Base-by-base conservation (phyloP, 2,113 vertebrate species). In the Argyrosomus japonicus region DNA sequence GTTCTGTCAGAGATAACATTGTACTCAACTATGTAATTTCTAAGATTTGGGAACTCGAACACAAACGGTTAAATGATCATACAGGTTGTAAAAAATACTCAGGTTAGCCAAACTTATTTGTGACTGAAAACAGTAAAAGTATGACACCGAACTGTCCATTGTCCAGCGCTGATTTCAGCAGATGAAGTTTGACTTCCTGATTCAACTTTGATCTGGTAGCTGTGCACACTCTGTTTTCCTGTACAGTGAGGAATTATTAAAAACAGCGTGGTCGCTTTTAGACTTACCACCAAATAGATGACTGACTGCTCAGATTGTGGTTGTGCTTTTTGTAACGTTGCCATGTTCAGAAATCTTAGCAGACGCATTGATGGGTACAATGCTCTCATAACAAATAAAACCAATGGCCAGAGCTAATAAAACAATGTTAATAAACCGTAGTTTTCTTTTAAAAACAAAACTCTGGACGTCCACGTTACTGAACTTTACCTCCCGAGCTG, bases 401-500 rank as follows among this genome's bases (percentile, higher is more conserved):
- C n/a, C 0, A 21, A 3, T 10, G 19, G 19, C 32, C 17, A 4
- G 54, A 64, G 50, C 14, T n/a, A 15, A 62, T 45, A 48, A 69
- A 77, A 74, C 40, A 60, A 9, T 77, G 27, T 60, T 36, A 11
- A 58, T 70, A 67, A 54, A 54, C 40, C 36, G 13, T 57, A 18
- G 11, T 25, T 75, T 64, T 70, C 15, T 40, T 61, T n/a, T 53
- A 18, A 50, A 81, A 77, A 43, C 2, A 25, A 54, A 36, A 47
- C 19, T 58, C 43, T 47, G 10, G 63, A 27, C 1, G 6, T 68
- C 43, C 27, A 48, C 14, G 13, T 65, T 50, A 29, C 51, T 57
- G 9, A 62, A 77, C 71, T 58, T 63, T 29, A 27, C 48, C 68
- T 57, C 77, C 58, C 1, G 5, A 51, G 47, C 48, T 84, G 68